phyloP scores from a whole-genome alignment of 2,113 vertebrate species.

The Labeo catla region DNA sequence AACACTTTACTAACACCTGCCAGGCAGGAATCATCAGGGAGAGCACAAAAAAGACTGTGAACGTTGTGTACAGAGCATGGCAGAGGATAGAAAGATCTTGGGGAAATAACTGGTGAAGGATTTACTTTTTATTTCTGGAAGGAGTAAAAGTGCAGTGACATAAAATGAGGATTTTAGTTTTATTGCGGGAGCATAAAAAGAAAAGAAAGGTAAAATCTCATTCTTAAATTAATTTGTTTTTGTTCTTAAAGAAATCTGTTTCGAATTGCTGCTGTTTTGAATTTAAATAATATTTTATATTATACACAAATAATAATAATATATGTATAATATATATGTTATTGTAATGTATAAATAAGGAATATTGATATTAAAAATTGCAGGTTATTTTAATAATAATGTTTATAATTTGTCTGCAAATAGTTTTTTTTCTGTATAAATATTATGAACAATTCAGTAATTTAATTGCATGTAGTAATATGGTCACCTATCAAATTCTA shows the following conservation, averaged over 20 bases:
- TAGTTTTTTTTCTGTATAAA: not conserved
- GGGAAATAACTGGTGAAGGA: not conserved
- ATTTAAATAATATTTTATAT: not conserved
- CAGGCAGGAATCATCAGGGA: conserved; percentile 65
- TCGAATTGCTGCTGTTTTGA: not conserved
- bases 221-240: conserved; percentile 60
- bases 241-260: not conserved
- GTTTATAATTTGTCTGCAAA: not conserved
- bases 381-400: not conserved
- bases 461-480: not conserved
- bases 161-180: conserved; percentile 74
- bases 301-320: too few species aligned
- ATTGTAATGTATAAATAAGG: not conserved
- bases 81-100: not conserved
- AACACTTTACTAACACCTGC: conserved; percentile 63
- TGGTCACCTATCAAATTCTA: not conserved
- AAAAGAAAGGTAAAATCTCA: conserved; percentile 60
- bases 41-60: conserved; percentile 47
- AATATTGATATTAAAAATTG: not conserved
- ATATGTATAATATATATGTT: too few species aligned
- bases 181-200: conserved; percentile 69
- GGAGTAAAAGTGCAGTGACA: not conserved
- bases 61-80: conserved; percentile 7
- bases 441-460: not conserved
- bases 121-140: not conserved